A percentile compares a stretch with the other conserved stretches of the same genome.
These are phyloP conservation scores for Agrochola lota DNA, from an alignment of 2,888 invertebrate genomes.

Conservation along the genomic window DNA sequence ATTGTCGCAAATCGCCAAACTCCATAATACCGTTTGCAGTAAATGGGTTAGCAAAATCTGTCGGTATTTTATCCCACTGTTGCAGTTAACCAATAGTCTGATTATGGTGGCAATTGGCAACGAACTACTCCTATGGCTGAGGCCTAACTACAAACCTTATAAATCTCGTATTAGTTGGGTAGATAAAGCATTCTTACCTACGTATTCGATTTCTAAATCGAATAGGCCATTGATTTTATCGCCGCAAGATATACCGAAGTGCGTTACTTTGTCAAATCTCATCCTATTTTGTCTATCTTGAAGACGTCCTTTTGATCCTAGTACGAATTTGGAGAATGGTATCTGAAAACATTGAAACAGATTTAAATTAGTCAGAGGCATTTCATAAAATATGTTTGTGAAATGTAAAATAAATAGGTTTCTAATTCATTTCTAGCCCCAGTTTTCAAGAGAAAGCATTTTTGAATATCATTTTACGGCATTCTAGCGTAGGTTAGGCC, in stretches of 20 bases:
- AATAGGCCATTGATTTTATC: constrained; percentile 96
- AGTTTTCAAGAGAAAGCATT: constrained; percentile 5
- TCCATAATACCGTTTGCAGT: neutral
- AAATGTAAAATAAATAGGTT: neutral
- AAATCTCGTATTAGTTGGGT: neutral
- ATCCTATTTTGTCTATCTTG: constrained; percentile 95
- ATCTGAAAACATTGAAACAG: constrained; percentile 91
- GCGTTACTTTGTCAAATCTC: constrained; percentile 91
- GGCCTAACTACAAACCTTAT: neutral
- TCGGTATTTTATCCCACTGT: neutral
- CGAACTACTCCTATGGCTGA: neutral
- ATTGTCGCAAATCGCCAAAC: neutral
- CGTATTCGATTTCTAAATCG: constrained; percentile 95
- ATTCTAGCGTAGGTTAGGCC: too few relatives aligned
- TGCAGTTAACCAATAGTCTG: too few relatives aligned
- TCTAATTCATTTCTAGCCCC: neutral
- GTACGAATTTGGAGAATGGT: constrained; percentile 97
- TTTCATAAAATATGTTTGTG: neutral
- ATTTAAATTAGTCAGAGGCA: neutral
- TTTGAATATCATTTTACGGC: constrained; percentile 9
- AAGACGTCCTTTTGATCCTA: constrained; percentile 95
- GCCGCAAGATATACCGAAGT: constrained; percentile 95
- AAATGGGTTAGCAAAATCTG: neutral
- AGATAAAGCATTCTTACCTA: constrained; percentile 88
- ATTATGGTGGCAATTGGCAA: neutral